phyloP scores from a whole-genome alignment of 2,797 vertebrate species.

The Falco biarmicus region DNA sequence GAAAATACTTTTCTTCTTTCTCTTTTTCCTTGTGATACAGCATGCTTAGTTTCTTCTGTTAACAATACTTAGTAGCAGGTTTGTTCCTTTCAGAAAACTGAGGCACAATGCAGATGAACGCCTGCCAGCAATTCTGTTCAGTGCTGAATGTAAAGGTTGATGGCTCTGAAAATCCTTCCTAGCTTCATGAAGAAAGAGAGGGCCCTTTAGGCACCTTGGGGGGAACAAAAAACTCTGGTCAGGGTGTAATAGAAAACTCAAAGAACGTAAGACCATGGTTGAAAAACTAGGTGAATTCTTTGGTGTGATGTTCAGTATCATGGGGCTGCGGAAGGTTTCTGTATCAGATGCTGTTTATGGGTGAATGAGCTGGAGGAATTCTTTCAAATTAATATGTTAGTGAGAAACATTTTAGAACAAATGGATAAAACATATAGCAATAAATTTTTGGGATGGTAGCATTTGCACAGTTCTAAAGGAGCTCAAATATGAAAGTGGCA shows the following conservation, averaged over 20 bases:
- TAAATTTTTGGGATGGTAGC: not conserved
- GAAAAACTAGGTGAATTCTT: not conserved
- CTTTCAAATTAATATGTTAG: not conserved
- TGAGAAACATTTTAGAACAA: not conserved
- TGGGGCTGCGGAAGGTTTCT: not conserved
- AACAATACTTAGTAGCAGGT: not conserved
- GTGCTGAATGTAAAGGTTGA: not conserved
- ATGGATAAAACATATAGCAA: not conserved
- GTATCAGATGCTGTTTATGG: accelerated
- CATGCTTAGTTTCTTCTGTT: not conserved
- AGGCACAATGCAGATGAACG: not conserved
- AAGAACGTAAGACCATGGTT: not conserved
- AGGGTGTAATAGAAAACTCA: not conserved
- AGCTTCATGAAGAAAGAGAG: not conserved
- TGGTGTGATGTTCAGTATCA: not conserved
- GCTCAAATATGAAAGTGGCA: not conserved
- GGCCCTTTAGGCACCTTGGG: not conserved
- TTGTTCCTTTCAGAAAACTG: not conserved
- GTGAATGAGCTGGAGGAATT: not conserved
- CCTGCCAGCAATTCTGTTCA: not conserved
- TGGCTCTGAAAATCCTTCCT: not conserved
- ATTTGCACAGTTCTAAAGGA: not conserved
- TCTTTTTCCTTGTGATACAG: not conserved
- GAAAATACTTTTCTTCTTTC: not conserved
- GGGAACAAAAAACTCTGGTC: not conserved